Percentiles rank a stretch among this genome's conserved stretches.
Conservation (phyloP, 2,888 invertebrate species). For the Pterobdella sp. region DNA sequence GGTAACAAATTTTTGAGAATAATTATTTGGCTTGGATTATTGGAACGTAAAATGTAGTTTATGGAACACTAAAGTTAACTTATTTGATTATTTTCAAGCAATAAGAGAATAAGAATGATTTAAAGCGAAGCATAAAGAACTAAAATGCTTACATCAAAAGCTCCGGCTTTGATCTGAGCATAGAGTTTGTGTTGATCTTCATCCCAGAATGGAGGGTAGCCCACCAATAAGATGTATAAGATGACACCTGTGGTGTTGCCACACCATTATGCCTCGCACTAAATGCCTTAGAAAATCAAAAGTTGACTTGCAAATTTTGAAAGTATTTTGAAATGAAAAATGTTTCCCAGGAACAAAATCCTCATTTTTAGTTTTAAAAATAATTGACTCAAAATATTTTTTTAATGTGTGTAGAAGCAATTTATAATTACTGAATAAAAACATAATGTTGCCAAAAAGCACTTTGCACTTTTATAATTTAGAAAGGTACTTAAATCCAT, state of each 20-base stretch:
- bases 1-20: not conserved
- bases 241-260: slow-evolving; percentile 71
- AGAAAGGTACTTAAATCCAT: too few relatives aligned
- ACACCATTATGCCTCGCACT: not conserved
- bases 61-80: not conserved
- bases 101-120: not conserved
- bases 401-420: too few relatives aligned
- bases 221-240: slow-evolving; percentile 94
- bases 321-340: not conserved
- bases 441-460: too few relatives aligned
- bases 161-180: slow-evolving; percentile 98
- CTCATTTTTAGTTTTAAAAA: too few relatives aligned
- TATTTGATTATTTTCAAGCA: not conserved
- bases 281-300: not conserved
- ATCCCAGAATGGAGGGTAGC: slow-evolving; percentile 99
- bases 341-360: not conserved
- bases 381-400: too few relatives aligned
- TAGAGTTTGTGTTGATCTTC: slow-evolving; percentile 98
- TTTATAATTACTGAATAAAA: too few relatives aligned
- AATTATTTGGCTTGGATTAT: not conserved
- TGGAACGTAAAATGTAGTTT: not conserved
- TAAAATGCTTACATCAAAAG: slow-evolving; percentile 75
- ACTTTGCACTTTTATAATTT: too few relatives aligned
- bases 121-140: not conserved
- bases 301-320: not conserved